These are phyloP conservation scores for Papilio glaucus DNA, from an alignment of 1,140 invertebrate species.

Conservation along the genomic window DNA sequence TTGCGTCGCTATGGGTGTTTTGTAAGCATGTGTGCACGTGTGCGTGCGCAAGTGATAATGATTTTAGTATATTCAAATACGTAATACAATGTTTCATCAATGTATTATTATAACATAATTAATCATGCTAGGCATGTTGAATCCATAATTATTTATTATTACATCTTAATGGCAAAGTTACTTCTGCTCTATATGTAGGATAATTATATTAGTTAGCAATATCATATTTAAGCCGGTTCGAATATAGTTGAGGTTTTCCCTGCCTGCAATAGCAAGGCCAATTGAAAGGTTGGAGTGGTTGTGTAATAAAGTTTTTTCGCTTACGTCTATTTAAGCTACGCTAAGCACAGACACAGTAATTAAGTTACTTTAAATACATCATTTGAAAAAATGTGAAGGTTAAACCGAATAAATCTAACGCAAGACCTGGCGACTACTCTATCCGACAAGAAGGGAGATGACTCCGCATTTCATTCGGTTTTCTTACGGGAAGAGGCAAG, in stretches of 20 bases:
- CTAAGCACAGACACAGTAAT: not conserved
- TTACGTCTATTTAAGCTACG: not conserved
- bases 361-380: not conserved
- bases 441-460: too few relatives aligned
- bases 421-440: not conserved
- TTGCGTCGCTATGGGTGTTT: too few relatives aligned
- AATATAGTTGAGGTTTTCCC: not conserved
- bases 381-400: not conserved
- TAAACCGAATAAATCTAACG: not conserved
- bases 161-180: too few relatives aligned
- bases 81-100: too few relatives aligned
- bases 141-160: too few relatives aligned
- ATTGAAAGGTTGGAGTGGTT: not conserved
- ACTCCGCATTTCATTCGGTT: too few relatives aligned
- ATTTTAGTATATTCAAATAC: too few relatives aligned
- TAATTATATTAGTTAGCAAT: slow-evolving; percentile 4
- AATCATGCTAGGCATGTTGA: too few relatives aligned
- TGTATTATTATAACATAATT: too few relatives aligned
- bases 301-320: slow-evolving; percentile 15
- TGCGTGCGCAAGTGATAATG: too few relatives aligned
- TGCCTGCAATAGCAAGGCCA: not conserved
- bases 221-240: not conserved
- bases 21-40: too few relatives aligned
- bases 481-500: too few relatives aligned
- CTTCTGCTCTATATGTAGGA: not conserved